phyloP scores from a whole-genome alignment of 2,113 vertebrate species.

The Hirundichthys speculiger region DNA sequence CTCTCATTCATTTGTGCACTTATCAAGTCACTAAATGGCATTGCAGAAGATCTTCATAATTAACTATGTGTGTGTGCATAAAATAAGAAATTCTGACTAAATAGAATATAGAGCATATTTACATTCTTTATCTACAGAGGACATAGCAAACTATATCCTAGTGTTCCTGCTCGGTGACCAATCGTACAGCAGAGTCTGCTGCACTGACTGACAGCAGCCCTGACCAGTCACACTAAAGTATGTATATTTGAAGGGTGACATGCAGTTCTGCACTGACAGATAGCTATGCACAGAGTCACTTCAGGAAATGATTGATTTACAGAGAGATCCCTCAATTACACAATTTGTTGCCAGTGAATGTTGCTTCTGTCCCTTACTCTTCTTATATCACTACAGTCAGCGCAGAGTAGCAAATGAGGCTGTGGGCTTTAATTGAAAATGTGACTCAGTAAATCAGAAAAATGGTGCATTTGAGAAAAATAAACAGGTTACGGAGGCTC shows the following conservation, averaged over 20 bases:
- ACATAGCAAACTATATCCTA: slow-evolving; percentile 43
- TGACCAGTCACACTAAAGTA: slow-evolving; percentile 42
- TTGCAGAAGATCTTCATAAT: slow-evolving; percentile 35
- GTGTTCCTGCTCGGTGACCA: slow-evolving; percentile 13
- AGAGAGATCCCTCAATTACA: neutral
- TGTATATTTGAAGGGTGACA: slow-evolving; percentile 16
- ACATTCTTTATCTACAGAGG: slow-evolving; percentile 69
- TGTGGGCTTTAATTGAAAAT: slow-evolving; percentile 1
- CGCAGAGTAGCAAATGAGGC: neutral
- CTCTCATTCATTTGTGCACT: slow-evolving; percentile 33
- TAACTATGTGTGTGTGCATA: slow-evolving; percentile 46
- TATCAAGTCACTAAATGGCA: slow-evolving; percentile 45
- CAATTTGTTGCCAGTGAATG: neutral
- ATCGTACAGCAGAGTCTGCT: slow-evolving; percentile 38
- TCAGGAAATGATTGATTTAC: slow-evolving; percentile 4
- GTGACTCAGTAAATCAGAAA: slow-evolving; percentile 10
- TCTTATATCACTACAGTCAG: no score
- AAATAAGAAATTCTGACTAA: slow-evolving; percentile 65
- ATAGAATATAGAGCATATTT: slow-evolving; percentile 72
- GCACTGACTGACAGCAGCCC: slow-evolving; percentile 43
- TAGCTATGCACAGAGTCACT: slow-evolving; percentile 19
- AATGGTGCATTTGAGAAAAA: neutral
- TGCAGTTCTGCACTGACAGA: neutral
- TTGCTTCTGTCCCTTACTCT: no score
- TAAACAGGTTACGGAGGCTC: slow-evolving; percentile 11